Evolutionary conservation across 2,888 invertebrate genomes (phyloP).

Genomic region (Galerucella nymphaeae): DNA sequence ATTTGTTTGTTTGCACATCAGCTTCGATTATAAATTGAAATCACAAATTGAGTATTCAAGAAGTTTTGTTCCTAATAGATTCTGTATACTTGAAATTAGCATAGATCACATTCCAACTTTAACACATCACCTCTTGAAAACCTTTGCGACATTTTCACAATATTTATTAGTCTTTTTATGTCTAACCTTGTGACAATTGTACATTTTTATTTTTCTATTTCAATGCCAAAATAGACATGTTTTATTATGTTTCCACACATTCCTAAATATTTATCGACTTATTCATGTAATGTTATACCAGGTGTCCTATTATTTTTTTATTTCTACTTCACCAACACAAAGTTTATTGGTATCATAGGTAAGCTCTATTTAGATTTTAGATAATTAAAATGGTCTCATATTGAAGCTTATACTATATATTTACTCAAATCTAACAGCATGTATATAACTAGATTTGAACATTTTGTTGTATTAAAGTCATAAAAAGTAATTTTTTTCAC

Average conservation of each 20-base stretch:
- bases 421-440: too few species aligned
- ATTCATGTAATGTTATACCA: too few species aligned
- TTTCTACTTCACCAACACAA: too few species aligned
- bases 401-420: too few species aligned
- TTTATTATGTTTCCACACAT: background rate
- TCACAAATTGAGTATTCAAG: constrained; percentile 4
- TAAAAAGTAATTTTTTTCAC: too few species aligned
- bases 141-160: constrained; percentile 11
- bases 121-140: background rate
- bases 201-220: background rate
- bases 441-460: too few species aligned
- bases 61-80: background rate
- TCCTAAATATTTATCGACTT: too few species aligned
- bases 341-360: too few species aligned
- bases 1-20: constrained; percentile 7
- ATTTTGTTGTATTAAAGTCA: too few species aligned
- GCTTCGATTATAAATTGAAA: constrained; percentile 2
- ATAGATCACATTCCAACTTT: constrained; percentile 16
- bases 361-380: too few species aligned
- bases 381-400: too few species aligned
- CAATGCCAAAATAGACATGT: background rate
- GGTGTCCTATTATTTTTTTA: too few species aligned
- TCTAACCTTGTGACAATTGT: constrained; percentile 16
- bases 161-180: background rate
- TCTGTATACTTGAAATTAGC: constrained; percentile 8